Evolutionary conservation across 2,113 vertebrate species (phyloP).

Genomic region (Cavia porcellus): DNA sequence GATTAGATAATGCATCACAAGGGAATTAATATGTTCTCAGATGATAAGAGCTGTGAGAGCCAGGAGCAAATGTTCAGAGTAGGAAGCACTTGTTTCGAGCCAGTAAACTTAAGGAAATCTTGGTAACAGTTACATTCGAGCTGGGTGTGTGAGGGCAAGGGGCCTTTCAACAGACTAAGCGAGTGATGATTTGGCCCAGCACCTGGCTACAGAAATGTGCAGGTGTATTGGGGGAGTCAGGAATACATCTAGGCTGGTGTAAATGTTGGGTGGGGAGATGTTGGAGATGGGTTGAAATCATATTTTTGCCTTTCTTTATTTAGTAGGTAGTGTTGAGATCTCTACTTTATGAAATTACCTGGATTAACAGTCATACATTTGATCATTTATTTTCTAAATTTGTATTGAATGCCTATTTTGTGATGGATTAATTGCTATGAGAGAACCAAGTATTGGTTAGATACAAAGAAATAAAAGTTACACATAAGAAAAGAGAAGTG

Average conservation of each 20-base stretch:
- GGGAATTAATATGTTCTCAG: not conserved
- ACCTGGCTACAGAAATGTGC: not conserved
- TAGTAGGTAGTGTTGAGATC: not conserved
- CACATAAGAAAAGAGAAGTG: not conserved
- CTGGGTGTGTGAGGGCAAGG: not conserved
- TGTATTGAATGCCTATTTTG: not conserved
- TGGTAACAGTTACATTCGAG: not conserved
- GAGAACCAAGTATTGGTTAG: conserved; percentile 5
- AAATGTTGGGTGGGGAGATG: not conserved
- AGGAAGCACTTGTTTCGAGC: not conserved
- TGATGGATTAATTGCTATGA: not conserved
- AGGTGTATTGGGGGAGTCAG: not conserved
- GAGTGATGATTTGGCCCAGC: not conserved
- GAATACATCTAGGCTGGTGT: not conserved
- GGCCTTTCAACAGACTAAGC: not conserved
- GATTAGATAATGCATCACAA: not conserved
- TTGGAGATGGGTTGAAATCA: not conserved
- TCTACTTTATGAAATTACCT: not conserved
- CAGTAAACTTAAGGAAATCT: not conserved
- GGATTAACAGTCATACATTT: not conserved
- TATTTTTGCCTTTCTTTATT: conserved; percentile 8
- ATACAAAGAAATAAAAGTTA: not conserved
- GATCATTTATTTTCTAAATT: not conserved
- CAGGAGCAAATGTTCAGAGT: not conserved
- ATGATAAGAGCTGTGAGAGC: not conserved